Base-by-base conservation (phyloP, 1,140 invertebrate species). In the Conus betulinus region DNA sequence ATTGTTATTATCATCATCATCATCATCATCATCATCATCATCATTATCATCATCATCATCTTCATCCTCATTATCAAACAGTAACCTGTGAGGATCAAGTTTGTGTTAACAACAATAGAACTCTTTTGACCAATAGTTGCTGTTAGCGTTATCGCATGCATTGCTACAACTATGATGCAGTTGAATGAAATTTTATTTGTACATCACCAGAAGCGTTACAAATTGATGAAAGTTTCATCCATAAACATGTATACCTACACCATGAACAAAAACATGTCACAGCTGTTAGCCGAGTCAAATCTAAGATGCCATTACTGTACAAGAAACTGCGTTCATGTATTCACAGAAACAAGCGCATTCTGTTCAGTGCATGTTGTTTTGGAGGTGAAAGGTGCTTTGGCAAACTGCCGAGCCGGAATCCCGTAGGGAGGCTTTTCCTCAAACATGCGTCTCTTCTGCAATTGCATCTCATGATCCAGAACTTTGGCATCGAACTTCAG, bases 401-500 rank as follows among this genome's bases (percentile, higher is more conserved):
- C 55, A 20, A 88, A 63, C 79, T 89, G 76, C 52, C 88, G 71
- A 13, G 89, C 81, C 53, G 88, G 89, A 27, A 89, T 90, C 39
- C 87, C 89, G 88, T 91, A 93, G 20, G 93, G 93, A 25, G 93
- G 93, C 51, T 90, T 89, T 82, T 92, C 92, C n/a, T 87, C 87
- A 86, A 91, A 93, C 87, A 92, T 91, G 23, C 93, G 88, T 85
- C 92, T 93, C 85, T 91, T 93, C 91, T 94, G 93, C 53, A 91
- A 89, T 52, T 93, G 91, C 67, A 93, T 76, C 89, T 94, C 93
- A 53, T 88, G 86, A 25, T 94, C 91, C 52, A 92, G 89, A 20
- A 89, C 87, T 13, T 39, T 60, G n/a, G 90, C 85, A 67, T 92
- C 90, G 57, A 90, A 88, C 10, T 89, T 89, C 10, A 88, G 76